phyloP scores from a whole-genome alignment of 2,888 invertebrate genomes.

The Hoplodrina blanda region DNA sequence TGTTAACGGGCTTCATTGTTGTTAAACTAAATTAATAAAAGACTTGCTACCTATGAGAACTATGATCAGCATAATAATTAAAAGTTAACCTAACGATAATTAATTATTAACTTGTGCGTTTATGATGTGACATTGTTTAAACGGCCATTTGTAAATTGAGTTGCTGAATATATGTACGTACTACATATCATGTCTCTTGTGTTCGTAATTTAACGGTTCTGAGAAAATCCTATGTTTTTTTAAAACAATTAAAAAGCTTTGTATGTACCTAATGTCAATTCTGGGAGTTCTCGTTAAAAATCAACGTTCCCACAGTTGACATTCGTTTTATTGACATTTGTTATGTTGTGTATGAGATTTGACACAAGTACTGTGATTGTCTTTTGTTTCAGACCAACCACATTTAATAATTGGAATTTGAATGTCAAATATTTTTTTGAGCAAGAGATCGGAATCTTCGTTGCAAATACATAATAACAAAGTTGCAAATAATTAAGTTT shows the following conservation, averaged over 20 bases:
- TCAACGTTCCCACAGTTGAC: conserved; percentile 24
- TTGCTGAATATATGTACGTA: conserved; percentile 18
- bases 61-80: neutral
- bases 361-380: neutral
- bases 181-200: neutral
- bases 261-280: neutral
- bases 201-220: conserved; percentile 6
- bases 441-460: neutral
- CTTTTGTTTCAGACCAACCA: conserved; percentile 6
- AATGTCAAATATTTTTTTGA: neutral
- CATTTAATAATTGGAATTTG: neutral
- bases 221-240: conserved; percentile 23
- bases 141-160: neutral
- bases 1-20: neutral
- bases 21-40: neutral
- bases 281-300: conserved; percentile 8
- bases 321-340: conserved; percentile 38
- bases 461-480: too few species aligned
- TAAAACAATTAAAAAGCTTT: conserved; percentile 10
- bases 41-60: conserved; percentile 9
- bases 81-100: neutral
- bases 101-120: neutral
- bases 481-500: conserved; percentile 4
- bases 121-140: conserved; percentile 8
- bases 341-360: conserved; percentile 10